phyloP scores from a whole-genome alignment of 2,113 vertebrate species.

The Scatophagus argus region DNA sequence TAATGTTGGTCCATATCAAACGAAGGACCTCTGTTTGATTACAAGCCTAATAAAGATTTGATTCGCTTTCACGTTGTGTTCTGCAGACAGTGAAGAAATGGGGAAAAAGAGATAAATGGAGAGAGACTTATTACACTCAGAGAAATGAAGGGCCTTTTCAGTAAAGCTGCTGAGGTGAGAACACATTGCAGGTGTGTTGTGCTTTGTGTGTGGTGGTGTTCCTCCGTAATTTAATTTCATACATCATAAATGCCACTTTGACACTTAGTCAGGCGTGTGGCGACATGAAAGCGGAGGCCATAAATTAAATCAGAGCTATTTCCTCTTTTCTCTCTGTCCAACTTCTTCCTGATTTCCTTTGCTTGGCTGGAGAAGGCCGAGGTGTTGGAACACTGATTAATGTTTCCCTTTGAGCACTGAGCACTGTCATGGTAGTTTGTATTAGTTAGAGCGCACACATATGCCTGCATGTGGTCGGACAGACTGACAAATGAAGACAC shows the following conservation, averaged over 20 bases:
- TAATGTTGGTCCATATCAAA: slow-evolving; percentile 49
- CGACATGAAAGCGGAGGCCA: slow-evolving; percentile 71
- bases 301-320: slow-evolving; percentile 80
- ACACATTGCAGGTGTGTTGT: slow-evolving; percentile 68
- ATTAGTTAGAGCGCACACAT: slow-evolving; percentile 62
- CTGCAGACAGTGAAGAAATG: slow-evolving; percentile 31
- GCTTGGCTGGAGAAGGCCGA: slow-evolving; percentile 61
- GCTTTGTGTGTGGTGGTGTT: slow-evolving; percentile 75
- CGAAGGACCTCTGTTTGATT: slow-evolving; percentile 23
- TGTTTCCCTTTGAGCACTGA: slow-evolving; percentile 64
- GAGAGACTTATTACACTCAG: slow-evolving; percentile 41
- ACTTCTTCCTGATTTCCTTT: slow-evolving; percentile 75
- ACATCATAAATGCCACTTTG: slow-evolving; percentile 84
- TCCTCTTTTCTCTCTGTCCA: slow-evolving; percentile 72
- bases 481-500: slow-evolving; percentile 6
- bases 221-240: slow-evolving; percentile 84
- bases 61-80: slow-evolving; percentile 44
- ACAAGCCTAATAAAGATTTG: slow-evolving; percentile 43
- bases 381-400: slow-evolving; percentile 75
- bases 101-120: slow-evolving; percentile 38
- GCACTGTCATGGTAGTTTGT: slow-evolving; percentile 61
- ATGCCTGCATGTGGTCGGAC: slow-evolving; percentile 27
- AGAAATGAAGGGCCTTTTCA: slow-evolving; percentile 58
- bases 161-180: slow-evolving; percentile 62
- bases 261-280: slow-evolving; percentile 76